Percentiles rank a stretch among this genome's conserved stretches.
These are phyloP conservation scores for Cinclus mexicanus DNA, from an alignment of 2,113 vertebrate species.

Conservation along the genomic window DNA sequence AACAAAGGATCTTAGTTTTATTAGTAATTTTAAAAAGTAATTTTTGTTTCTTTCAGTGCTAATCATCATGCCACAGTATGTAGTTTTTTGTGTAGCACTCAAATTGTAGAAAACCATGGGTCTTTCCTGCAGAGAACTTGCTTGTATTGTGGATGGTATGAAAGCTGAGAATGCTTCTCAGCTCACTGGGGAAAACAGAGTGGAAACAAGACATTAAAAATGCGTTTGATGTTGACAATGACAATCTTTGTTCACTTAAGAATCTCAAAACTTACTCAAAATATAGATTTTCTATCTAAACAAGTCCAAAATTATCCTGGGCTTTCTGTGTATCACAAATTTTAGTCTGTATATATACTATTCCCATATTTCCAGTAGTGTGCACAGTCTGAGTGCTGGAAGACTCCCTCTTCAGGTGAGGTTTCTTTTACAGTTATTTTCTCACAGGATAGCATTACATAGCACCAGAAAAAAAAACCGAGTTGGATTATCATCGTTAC, in stretches of 20 bases:
- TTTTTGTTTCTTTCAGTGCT: conserved; percentile 3
- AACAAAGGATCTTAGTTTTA: background rate
- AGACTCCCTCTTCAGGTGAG: background rate
- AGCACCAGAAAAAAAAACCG: background rate
- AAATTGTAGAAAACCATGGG: background rate
- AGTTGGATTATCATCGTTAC: background rate
- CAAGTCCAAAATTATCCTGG: background rate
- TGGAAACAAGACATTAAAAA: conserved; percentile 44
- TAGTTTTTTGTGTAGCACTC: background rate
- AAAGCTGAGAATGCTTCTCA: background rate
- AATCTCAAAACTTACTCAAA: background rate
- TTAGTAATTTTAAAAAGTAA: background rate
- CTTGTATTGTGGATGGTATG: background rate
- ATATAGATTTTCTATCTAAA: background rate
- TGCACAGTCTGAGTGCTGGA: background rate
- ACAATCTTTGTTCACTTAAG: background rate
- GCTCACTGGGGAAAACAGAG: conserved; percentile 38
- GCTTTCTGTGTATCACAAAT: background rate
- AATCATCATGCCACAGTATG: background rate
- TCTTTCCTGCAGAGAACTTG: background rate
- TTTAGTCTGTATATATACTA: background rate
- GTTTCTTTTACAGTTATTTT: conserved; percentile 9
- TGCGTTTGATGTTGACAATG: conserved; percentile 21
- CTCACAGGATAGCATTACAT: background rate
- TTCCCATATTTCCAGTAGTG: background rate